Percentiles rank a stretch among this genome's conserved stretches.
Evolutionary conservation across 2,797 vertebrate genomes (phyloP).

Genomic region (Muraenolepis orangiensis): DNA sequence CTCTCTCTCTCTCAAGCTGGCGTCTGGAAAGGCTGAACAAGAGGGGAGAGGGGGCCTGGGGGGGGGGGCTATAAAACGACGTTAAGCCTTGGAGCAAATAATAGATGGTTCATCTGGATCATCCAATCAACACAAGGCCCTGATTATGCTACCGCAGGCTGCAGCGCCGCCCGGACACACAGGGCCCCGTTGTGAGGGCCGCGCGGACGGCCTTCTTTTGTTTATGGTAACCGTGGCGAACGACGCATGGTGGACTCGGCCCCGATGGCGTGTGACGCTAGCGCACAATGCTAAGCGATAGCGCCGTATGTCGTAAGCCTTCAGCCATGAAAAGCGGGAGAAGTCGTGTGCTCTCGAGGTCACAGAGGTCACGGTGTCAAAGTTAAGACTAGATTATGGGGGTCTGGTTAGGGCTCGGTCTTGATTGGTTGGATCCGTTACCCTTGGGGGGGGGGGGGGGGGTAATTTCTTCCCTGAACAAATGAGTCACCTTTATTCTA

Average conservation of each 20-base stretch:
- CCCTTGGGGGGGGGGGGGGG: too few relatives aligned
- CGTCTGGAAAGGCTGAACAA: neutral
- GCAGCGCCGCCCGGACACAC: neutral
- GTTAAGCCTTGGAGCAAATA: slow-evolving; percentile 1
- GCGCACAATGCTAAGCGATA: slow-evolving; percentile 10
- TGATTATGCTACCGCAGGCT: neutral
- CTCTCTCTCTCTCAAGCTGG: neutral
- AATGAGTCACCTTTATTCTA: slow-evolving; percentile 43
- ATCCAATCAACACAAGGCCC: slow-evolving; percentile 7
- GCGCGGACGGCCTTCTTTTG: neutral
- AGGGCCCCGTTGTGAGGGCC: neutral
- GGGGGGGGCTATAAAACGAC: neutral
- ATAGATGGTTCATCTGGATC: neutral
- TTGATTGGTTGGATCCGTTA: neutral
- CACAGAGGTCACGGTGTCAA: neutral
- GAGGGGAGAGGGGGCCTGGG: too few relatives aligned
- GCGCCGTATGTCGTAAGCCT: neutral
- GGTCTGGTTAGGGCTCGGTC: neutral
- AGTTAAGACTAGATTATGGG: neutral
- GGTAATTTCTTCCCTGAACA: slow-evolving; percentile 3
- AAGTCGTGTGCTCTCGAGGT: neutral
- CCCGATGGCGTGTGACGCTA: neutral
- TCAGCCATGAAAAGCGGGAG: neutral
- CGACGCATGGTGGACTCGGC: neutral
- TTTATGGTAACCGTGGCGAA: neutral